Conservation (phyloP, 2,113 vertebrate species). For the Tragelaphus strepsiceros region DNA sequence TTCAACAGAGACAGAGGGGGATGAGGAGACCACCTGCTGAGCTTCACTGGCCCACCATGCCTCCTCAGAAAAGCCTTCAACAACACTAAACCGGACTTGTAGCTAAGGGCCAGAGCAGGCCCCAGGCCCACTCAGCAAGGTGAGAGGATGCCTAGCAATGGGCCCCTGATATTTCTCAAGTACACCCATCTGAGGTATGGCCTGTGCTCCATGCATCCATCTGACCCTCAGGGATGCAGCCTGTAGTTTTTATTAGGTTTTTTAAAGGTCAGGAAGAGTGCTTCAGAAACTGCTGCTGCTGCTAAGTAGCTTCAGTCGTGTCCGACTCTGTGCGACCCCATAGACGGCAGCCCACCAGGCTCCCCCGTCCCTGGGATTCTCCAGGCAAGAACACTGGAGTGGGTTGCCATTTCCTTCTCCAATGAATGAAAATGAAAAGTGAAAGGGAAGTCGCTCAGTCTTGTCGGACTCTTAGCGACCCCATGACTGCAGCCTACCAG, state of each 20-base stretch:
- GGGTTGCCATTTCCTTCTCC: too few species aligned
- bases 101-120: neutral
- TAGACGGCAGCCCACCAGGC: too few species aligned
- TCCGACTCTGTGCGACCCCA: too few species aligned
- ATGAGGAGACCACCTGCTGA: neutral
- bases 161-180: neutral
- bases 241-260: neutral
- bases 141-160: neutral
- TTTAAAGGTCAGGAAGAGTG: constrained; percentile 32
- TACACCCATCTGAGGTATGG: neutral
- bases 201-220: neutral
- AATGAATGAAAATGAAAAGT: too few species aligned
- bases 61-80: neutral
- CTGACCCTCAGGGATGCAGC: neutral
- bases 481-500: too few species aligned
- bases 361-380: too few species aligned
- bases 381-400: too few species aligned
- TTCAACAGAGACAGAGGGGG: neutral
- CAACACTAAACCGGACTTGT: neutral
- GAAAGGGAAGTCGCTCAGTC: too few species aligned
- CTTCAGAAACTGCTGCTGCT: neutral
- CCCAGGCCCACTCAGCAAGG: neutral
- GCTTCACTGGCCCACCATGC: neutral
- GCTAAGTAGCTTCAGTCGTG: too few species aligned
- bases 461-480: too few species aligned